Base-by-base conservation (phyloP, 2,888 invertebrate genomes). In the Aproaerema taeniolella region DNA sequence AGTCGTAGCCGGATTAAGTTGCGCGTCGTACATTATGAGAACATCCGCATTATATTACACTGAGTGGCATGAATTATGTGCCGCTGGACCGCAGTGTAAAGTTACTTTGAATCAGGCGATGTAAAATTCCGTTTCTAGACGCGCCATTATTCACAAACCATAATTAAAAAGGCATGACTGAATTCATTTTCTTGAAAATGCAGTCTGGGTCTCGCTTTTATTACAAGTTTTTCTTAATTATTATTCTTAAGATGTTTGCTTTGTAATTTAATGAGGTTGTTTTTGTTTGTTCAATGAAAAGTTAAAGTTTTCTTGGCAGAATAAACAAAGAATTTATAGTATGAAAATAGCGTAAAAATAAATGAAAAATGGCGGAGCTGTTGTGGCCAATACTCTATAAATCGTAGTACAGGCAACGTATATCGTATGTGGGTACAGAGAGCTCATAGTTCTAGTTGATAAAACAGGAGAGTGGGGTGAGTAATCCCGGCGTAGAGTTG, bases 31-130 rank as follows among this genome's bases (percentile, higher is more conserved):
- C 75, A 76, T 79, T 81, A 79, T 69, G 72, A 70, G 75, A 69
- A 77, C 68, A 76, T 77, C 77, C 79, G 79, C 77, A 72, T 80
- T 78, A 80, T 81, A 81, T 79, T 78, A 79, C 76, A 77, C 73
- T 64, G 67, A 65, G 70, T 59, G 68, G 64, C 74, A 73, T 80
- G 79, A 81, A 66, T 79, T 78, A 80, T 78, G 76, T 61, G 58
- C 65, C 54, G 65, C 64, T 58, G 68, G 67, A 60, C 67, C 68
- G 68, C 64, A 66, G 61, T 59, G 63, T 66, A 69, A 73, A 77
- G 64, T 70, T 76, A 67, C 68, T 68, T 67, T 69, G 66, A 68
- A 71, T 72, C 65, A 60, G 62, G 61, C 67, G 56, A 66, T 65
- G 63, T 61, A 55, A 63, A 67, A 70, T 63, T 67, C 61, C 61